phyloP scores from a whole-genome alignment of 2,113 vertebrate species.

The Zosterops japonicus region DNA sequence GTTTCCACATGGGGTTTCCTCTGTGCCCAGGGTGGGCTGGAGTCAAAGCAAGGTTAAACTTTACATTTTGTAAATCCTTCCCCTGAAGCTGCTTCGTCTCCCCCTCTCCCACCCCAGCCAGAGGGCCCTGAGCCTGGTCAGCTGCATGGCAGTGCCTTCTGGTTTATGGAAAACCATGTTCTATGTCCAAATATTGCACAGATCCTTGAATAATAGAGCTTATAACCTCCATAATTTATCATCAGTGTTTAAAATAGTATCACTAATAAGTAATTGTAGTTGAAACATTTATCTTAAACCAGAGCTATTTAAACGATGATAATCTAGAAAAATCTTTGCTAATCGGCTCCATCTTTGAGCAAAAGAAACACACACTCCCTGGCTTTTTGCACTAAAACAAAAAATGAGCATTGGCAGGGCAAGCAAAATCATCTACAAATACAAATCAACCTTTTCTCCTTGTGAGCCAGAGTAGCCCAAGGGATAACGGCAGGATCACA shows the following conservation, averaged over 20 bases:
- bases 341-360: conserved; percentile 9
- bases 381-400: not conserved
- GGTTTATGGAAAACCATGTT: not conserved
- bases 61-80: not conserved
- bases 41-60: not conserved
- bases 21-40: fast-evolving
- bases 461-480: conserved; percentile 31
- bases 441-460: conserved; percentile 58
- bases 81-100: not conserved
- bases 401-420: conserved; percentile 31
- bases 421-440: conserved; percentile 33
- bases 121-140: not conserved
- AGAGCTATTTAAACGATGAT: not conserved
- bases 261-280: not conserved
- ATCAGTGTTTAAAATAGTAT: not conserved
- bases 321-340: not conserved
- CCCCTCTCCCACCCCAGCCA: not conserved
- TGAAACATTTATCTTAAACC: not conserved
- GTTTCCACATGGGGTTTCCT: fast-evolving
- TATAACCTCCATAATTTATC: not conserved
- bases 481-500: not conserved
- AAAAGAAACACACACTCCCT: not conserved
- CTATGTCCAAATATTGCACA: not conserved
- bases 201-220: not conserved
- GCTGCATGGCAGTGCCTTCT: not conserved